Evolutionary conservation across 2,113 vertebrate genomes (phyloP), one percentile per base, ranked within the genome.

Genomic region (Trogon surrucura): DNA sequence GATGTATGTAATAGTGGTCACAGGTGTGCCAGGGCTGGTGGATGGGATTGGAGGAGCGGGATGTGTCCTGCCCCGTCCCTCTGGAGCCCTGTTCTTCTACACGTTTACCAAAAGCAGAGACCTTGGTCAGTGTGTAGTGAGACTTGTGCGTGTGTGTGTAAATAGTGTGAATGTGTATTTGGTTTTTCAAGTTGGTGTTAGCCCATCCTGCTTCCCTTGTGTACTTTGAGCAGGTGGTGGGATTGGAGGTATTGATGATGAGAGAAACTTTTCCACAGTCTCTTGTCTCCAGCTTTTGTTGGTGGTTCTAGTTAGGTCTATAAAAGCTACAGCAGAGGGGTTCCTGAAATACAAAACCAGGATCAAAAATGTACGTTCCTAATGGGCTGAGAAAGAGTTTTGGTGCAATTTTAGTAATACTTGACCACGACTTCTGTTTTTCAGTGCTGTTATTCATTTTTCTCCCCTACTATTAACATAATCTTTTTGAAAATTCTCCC

Each of bases 241-340:
- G 18, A 11, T 9, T 60, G 45, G 16, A 44, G 41, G 4, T 58
- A 27, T 12, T 70, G 56, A 22, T 60, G 25, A 36, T 34, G 4
- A 7, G 27, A 62, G 25, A 20, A 77, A 16, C 5, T 64, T 94
- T 80, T 60, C 9, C 14, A 2, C 29, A 8, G 6, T 13, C 26
- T 78, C 17, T 56, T n/a, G 9, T 73, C 58, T 72, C 27, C 6
- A 15, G 15, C 34, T 87, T 50, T 23, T 56, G 12, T 8, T 64
- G 21, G 69, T 1, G 3, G 5, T 27, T 65, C 36, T 80, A 2
- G 12, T 9, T 29, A 19, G 5, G 6, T 23, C 44, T 72, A 0
- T 48, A 10, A 38, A 47, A 84, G 9, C 73, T 61, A 6, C 6
- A 9, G 11, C 38, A 34, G 23, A 50, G 27, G 5, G 13, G 4